Percentiles rank a stretch among this genome's conserved stretches.
Evolutionary conservation across 2,113 vertebrate genomes (phyloP).

Genomic region (Oxygymnocypris stewartii): DNA sequence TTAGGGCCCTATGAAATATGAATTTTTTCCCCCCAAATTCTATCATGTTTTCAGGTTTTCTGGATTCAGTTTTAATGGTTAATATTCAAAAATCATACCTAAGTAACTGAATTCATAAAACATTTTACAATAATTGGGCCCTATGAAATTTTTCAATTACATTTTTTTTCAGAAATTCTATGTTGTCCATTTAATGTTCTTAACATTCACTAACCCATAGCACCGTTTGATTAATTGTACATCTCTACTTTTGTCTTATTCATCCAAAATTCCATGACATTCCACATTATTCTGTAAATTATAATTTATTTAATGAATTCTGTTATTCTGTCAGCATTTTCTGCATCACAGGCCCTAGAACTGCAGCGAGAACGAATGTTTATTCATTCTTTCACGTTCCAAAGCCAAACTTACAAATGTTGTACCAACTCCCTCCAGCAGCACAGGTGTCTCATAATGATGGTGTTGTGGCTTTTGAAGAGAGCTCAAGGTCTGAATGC

Average conservation of each 20-base stretch:
- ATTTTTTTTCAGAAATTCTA: no score
- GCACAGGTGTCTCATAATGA: conserved; percentile 35
- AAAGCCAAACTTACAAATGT: conserved; percentile 7
- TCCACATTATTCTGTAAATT: neutral
- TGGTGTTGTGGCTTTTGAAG: conserved; percentile 26
- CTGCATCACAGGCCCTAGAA: neutral
- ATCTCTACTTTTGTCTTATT: neutral
- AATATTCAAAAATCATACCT: no score
- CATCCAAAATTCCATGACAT: neutral
- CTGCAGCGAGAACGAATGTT: conserved; percentile 8
- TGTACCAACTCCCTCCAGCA: neutral
- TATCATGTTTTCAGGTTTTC: no score
- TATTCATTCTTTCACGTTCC: conserved; percentile 25
- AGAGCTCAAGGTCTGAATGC: conserved; percentile 25
- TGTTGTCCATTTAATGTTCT: neutral
- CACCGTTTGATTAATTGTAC: neutral
- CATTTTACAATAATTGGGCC: no score
- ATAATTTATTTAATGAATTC: neutral
- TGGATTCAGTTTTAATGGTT: no score
- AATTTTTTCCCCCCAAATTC: neutral
- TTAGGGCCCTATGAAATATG: neutral
- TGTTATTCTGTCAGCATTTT: neutral
- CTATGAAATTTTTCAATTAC: no score
- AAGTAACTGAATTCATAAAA: no score
- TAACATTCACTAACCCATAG: neutral